Conservation (phyloP, 1,140 invertebrate species). For the Scaptomyza montana region DNA sequence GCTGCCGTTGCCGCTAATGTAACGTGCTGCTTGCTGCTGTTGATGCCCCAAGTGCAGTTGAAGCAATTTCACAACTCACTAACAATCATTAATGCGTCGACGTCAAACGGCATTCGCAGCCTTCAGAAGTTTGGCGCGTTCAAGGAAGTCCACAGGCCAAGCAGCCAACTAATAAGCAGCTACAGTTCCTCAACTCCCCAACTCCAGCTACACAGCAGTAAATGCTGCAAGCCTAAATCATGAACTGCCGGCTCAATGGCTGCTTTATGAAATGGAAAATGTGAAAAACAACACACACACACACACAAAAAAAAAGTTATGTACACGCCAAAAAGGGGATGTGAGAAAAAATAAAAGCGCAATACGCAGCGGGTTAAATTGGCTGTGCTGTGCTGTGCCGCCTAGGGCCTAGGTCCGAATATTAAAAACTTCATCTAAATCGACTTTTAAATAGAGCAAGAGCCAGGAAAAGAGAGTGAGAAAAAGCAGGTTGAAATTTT, state of each 20-base stretch:
- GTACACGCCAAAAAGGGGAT: not conserved
- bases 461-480: no score
- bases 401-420: conserved; percentile 16
- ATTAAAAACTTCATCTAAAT: conserved; percentile 32
- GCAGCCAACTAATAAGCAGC: conserved; percentile 69
- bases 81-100: conserved; percentile 81
- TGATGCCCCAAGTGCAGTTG: conserved; percentile 74
- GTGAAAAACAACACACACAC: conserved; percentile 52
- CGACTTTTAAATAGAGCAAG: conserved; percentile 44
- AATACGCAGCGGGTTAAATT: not conserved
- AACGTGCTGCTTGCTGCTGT: conserved; percentile 21
- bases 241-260: conserved; percentile 67
- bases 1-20: conserved; percentile 40
- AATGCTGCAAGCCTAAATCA: conserved; percentile 73
- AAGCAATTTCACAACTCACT: conserved; percentile 82
- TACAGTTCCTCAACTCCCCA: conserved; percentile 15
- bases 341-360: conserved; percentile 14
- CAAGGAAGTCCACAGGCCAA: conserved; percentile 65
- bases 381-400: not conserved
- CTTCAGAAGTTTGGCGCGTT: conserved; percentile 51
- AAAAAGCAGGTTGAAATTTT: conserved; percentile 13
- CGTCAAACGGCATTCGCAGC: conserved; percentile 55
- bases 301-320: conserved; percentile 53
- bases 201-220: conserved; percentile 5
- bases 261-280: conserved; percentile 82